These are phyloP conservation scores for Odontocerum albicorne DNA, from an alignment of 2,888 invertebrate species.

Conservation along the genomic window DNA sequence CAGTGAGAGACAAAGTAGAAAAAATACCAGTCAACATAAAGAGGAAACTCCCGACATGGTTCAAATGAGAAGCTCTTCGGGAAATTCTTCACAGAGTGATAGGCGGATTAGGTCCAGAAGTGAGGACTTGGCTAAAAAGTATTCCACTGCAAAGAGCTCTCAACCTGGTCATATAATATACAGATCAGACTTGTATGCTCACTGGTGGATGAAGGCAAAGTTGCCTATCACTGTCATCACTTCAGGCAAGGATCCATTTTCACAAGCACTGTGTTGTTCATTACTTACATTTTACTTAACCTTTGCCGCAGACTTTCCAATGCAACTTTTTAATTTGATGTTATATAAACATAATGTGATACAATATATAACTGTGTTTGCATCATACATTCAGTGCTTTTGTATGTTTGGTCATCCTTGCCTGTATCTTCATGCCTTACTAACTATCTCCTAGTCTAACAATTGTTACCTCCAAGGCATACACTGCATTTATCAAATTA, in stretches of 20 bases:
- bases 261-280: constrained; percentile 33
- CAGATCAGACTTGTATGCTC: constrained; percentile 84
- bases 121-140: constrained; percentile 53
- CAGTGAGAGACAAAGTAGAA: constrained; percentile 43
- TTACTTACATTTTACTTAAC: constrained; percentile 13
- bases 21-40: background rate
- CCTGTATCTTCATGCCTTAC: constrained; percentile 54
- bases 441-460: constrained; percentile 23
- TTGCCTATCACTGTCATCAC: constrained; percentile 67
- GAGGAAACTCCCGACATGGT: constrained; percentile 35
- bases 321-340: constrained; percentile 17
- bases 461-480: too few species aligned
- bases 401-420: constrained; percentile 61
- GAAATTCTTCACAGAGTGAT: constrained; percentile 37
- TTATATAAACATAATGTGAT: constrained; percentile 21
- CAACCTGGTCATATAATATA: constrained; percentile 62
- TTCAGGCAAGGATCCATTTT: constrained; percentile 61
- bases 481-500: too few species aligned
- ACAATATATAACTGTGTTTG: constrained; percentile 19
- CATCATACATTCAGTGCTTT: constrained; percentile 53
- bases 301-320: constrained; percentile 9
- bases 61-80: constrained; percentile 3
- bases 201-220: constrained; percentile 92
- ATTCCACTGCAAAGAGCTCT: constrained; percentile 49
- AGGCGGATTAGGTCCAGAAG: constrained; percentile 53